Evolutionary conservation across 2,888 invertebrate genomes (phyloP).

Genomic region (Teleiodes luculella): DNA sequence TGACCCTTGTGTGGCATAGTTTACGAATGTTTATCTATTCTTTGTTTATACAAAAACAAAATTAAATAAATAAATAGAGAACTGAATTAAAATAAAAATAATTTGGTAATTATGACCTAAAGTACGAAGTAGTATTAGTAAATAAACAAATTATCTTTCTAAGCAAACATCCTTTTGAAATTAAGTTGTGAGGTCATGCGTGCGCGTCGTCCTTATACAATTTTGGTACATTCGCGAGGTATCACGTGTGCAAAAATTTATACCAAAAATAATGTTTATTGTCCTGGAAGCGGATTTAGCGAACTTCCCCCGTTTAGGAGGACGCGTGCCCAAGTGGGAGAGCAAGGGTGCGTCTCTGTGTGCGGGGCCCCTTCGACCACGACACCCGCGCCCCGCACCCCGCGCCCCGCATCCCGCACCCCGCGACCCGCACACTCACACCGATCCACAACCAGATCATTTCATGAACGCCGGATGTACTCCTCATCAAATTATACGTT

Average conservation of each 20-base stretch:
- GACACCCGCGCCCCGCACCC: conserved; percentile 23
- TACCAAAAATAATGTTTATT: conserved; percentile 33
- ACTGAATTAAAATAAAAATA: too few species aligned
- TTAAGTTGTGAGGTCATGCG: too few species aligned
- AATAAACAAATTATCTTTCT: too few species aligned
- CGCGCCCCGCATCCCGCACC: conserved; percentile 24
- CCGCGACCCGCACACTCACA: too few species aligned
- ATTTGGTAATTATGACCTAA: too few species aligned
- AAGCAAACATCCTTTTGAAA: too few species aligned
- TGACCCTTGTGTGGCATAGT: not conserved
- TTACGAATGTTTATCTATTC: too few species aligned
- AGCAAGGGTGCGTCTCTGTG: conserved; percentile 26
- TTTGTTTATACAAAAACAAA: too few species aligned
- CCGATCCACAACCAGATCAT: conserved; percentile 25
- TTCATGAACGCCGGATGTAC: conserved; percentile 39
- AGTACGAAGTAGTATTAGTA: too few species aligned
- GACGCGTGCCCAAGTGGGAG: conserved; percentile 52
- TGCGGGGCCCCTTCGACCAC: conserved; percentile 7
- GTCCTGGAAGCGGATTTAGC: conserved; percentile 30
- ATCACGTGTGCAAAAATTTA: conserved; percentile 8
- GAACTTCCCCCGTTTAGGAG: conserved; percentile 12
- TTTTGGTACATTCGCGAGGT: not conserved
- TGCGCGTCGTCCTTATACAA: not conserved
- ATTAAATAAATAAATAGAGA: too few species aligned
- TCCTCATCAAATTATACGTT: conserved; percentile 23